phyloP scores from a whole-genome alignment of 2,113 vertebrate species.

The Triplophysa rosa region DNA sequence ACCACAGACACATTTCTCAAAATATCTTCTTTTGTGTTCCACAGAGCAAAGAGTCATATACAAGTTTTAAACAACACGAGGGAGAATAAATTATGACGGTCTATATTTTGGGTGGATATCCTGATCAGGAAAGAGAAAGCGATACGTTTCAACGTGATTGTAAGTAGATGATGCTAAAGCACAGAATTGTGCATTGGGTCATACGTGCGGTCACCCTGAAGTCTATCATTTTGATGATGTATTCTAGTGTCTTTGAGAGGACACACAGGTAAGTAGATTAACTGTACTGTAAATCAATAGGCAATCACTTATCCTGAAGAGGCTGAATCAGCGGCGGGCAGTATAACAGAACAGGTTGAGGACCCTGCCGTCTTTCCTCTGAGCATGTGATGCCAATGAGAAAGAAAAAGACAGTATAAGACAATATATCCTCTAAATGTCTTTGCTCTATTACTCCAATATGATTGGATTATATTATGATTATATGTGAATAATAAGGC shows the following conservation, averaged over 20 bases:
- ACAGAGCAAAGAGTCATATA: no score
- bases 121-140: no score
- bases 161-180: no score
- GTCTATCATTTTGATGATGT: constrained; percentile 39
- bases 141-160: no score
- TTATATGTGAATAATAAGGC: no score
- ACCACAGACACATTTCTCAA: no score
- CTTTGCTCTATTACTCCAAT: constrained; percentile 1
- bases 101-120: no score
- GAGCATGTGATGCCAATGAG: constrained; percentile 6
- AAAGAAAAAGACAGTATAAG: neutral
- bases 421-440: neutral
- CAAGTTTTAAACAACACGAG: no score
- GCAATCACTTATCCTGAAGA: constrained; percentile 71
- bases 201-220: constrained; percentile 64
- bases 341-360: constrained; percentile 39
- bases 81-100: no score
- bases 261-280: constrained; percentile 74
- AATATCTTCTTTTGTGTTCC: no score
- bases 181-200: constrained; percentile 13
- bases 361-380: neutral
- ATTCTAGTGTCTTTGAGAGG: constrained; percentile 52
- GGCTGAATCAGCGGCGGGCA: constrained; percentile 51
- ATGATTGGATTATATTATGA: no score
- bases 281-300: constrained; percentile 70